phyloP scores from a whole-genome alignment of 2,113 vertebrate species.

The Bufo gargarizans region DNA sequence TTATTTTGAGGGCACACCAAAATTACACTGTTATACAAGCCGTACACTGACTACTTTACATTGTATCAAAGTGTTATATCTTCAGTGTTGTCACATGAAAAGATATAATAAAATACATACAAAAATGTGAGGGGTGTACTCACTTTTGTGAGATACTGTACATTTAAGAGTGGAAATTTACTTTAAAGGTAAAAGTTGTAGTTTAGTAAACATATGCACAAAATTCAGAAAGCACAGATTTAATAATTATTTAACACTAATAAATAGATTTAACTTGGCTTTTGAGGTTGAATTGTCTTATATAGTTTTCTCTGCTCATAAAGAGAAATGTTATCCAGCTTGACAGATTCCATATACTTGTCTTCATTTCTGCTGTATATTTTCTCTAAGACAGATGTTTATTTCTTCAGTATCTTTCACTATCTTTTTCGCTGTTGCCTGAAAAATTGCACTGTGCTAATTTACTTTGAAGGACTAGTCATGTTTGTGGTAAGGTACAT shows the following conservation, averaged over 20 bases:
- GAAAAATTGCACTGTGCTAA: not conserved
- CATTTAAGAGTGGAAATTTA: too few species aligned
- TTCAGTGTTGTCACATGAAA: too few species aligned
- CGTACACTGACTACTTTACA: too few species aligned
- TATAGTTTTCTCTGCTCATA: not conserved
- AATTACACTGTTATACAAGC: too few species aligned
- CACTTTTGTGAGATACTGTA: too few species aligned
- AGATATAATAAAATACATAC: too few species aligned
- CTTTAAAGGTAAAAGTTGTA: too few species aligned
- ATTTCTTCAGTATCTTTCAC: not conserved
- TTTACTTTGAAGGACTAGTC: not conserved
- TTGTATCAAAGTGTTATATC: too few species aligned
- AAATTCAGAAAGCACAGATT: not conserved
- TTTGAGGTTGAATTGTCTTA: not conserved
- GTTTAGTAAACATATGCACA: not conserved
- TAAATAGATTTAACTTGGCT: constrained; percentile 1
- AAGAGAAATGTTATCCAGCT: not conserved
- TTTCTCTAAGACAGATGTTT: constrained; percentile 10
- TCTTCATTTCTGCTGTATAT: not conserved
- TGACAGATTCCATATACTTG: not conserved
- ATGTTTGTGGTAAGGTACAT: not conserved
- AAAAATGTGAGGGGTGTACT: too few species aligned
- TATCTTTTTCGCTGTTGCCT: not conserved
- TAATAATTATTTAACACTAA: not conserved
- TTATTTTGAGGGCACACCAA: too few species aligned